Percentiles rank a stretch among this genome's conserved stretches.
These are phyloP conservation scores for Hyperoplus immaculatus DNA, from an alignment of 2,797 vertebrate genomes.

Conservation along the genomic window DNA sequence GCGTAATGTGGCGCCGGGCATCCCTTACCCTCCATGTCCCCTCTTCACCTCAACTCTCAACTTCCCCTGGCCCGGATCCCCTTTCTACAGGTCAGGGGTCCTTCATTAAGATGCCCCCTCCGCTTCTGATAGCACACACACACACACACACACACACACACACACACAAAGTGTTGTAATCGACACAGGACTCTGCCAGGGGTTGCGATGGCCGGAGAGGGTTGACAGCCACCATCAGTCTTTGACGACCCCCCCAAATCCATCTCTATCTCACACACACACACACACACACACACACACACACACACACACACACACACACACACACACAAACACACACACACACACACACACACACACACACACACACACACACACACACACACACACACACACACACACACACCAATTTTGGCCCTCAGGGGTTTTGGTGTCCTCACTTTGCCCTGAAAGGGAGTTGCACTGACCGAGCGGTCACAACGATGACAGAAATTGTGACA, in stretches of 20 bases:
- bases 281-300: slow-evolving; percentile 32
- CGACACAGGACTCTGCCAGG: slow-evolving; percentile 39
- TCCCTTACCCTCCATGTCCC: slow-evolving; percentile 67
- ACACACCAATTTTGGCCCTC: slow-evolving; percentile 40
- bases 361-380: slow-evolving; percentile 34
- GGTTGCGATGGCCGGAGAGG: slow-evolving; percentile 54
- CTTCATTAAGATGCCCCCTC: slow-evolving; percentile 78
- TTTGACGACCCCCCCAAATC: slow-evolving; percentile 43
- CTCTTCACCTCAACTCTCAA: slow-evolving; percentile 78
- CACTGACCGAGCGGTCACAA: slow-evolving; percentile 64
- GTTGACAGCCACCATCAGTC: slow-evolving; percentile 78
- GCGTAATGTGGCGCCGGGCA: slow-evolving; percentile 77
- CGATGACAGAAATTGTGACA: slow-evolving; percentile 60
- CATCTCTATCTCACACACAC: slow-evolving; percentile 28
- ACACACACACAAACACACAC: slow-evolving; percentile 32
- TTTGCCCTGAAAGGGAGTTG: slow-evolving; percentile 66
- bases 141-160: background rate
- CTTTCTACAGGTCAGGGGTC: slow-evolving; percentile 82
- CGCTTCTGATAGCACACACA: slow-evolving; percentile 62
- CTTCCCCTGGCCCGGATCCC: slow-evolving; percentile 81
- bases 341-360: slow-evolving; percentile 44
- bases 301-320: slow-evolving; percentile 33
- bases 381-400: slow-evolving; percentile 30
- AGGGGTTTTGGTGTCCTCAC: slow-evolving; percentile 68
- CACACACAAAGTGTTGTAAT: slow-evolving; percentile 25